Evolutionary conservation across 2,113 vertebrate species (phyloP).

Genomic region (Notothenia coriiceps): DNA sequence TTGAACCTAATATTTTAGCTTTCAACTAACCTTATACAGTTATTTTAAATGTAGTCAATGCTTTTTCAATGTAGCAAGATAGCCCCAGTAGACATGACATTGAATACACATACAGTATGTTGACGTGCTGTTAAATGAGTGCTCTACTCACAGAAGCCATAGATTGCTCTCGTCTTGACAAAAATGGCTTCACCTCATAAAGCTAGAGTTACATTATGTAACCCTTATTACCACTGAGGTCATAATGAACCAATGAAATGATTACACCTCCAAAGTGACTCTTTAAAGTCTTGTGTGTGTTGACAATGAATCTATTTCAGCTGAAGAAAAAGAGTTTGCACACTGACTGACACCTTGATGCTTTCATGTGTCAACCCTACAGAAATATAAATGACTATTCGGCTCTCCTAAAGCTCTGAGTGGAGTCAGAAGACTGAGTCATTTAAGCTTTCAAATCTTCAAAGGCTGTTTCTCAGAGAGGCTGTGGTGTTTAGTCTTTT

Average conservation of each 20-base stretch:
- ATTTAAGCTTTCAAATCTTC: conserved; percentile 30
- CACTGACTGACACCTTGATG: conserved; percentile 14
- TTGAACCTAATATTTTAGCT: too few relatives aligned
- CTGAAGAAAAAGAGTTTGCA: conserved; percentile 11
- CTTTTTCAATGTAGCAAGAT: too few relatives aligned
- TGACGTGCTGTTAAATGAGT: too few relatives aligned
- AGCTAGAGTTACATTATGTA: neutral
- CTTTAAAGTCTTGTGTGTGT: neutral
- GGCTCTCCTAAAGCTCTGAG: conserved; percentile 14
- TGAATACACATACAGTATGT: neutral
- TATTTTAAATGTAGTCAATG: too few relatives aligned
- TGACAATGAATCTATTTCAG: conserved; percentile 11
- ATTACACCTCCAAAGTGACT: neutral
- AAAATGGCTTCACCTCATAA: neutral
- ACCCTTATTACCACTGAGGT: neutral
- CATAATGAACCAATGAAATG: neutral
- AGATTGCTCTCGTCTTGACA: neutral
- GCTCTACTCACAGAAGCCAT: neutral
- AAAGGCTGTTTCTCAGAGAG: conserved; percentile 32
- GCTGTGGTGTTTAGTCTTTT: conserved; percentile 20
- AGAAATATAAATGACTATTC: conserved; percentile 34
- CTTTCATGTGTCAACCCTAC: conserved; percentile 35
- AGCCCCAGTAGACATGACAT: neutral
- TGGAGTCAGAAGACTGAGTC: conserved; percentile 14
- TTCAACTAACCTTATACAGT: too few relatives aligned